These are phyloP conservation scores for Lepus europaeus DNA, from an alignment of 2,113 vertebrate species.

Conservation along the genomic window DNA sequence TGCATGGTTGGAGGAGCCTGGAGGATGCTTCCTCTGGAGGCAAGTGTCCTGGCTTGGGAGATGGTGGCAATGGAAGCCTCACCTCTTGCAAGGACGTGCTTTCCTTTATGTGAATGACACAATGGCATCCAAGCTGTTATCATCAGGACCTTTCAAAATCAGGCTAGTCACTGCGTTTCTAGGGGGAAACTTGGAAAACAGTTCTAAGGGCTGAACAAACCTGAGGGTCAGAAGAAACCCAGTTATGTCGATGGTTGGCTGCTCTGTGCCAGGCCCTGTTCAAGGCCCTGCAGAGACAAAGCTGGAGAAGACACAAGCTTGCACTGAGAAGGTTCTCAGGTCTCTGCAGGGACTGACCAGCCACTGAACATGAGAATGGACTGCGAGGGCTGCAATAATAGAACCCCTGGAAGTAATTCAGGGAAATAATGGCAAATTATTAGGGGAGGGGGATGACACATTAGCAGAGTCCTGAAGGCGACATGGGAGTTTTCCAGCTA, in stretches of 20 bases:
- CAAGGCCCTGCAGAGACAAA: not conserved
- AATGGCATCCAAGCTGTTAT: not conserved
- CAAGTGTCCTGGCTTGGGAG: not conserved
- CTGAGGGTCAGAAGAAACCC: not conserved
- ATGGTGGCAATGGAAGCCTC: not conserved
- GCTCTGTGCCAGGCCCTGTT: rapidly evolving
- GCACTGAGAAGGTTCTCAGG: not conserved
- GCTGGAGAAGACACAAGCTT: not conserved
- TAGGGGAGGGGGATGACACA: rapidly evolving
- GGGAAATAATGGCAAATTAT: not conserved
- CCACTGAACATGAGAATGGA: not conserved
- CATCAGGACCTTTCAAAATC: not conserved
- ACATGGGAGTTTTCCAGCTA: not conserved
- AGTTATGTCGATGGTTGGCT: not conserved
- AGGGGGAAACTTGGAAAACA: not conserved
- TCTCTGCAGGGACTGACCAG: not conserved
- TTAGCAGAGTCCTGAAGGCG: not conserved
- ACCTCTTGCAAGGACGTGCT: not conserved
- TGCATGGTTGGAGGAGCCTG: not conserved
- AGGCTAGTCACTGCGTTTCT: not conserved
- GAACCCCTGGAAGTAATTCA: not conserved
- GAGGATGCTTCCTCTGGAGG: not conserved
- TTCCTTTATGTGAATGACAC: not conserved
- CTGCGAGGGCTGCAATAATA: not conserved
- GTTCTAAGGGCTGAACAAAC: not conserved